Percentiles rank a stretch among this genome's conserved stretches.
These are phyloP conservation scores for Spinus pinus DNA, from an alignment of 2,797 vertebrate genomes.

Conservation along the genomic window DNA sequence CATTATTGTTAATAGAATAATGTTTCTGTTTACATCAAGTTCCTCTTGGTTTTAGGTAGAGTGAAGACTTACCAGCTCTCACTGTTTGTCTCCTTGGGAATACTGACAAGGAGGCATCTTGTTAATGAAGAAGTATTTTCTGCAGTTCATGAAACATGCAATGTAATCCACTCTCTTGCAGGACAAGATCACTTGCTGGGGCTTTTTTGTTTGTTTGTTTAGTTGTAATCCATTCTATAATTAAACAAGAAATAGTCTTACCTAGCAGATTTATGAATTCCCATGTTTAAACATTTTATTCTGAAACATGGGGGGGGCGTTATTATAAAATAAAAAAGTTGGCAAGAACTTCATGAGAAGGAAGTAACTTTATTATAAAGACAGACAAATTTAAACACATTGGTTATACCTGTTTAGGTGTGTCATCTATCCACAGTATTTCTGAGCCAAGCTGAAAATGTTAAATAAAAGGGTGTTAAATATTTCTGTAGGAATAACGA, in stretches of 20 bases:
- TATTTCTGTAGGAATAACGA: neutral
- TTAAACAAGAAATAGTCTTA: neutral
- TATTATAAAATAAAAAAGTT: neutral
- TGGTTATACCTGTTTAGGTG: neutral
- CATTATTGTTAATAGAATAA: neutral
- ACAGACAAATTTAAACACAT: neutral
- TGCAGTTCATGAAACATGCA: neutral
- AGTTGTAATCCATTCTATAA: neutral
- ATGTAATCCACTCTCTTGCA: neutral
- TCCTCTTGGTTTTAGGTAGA: neutral
- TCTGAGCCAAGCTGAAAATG: neutral
- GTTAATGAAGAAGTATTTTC: neutral
- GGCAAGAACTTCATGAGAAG: neutral
- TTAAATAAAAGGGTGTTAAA: neutral
- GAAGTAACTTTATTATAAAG: neutral
- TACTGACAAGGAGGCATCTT: neutral
- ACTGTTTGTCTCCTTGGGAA: neutral
- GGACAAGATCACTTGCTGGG: neutral
- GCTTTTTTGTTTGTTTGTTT: neutral
- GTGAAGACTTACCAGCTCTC: neutral
- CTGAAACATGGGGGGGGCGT: accelerated
- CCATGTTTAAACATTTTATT: neutral
- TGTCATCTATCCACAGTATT: neutral
- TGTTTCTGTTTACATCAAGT: neutral
- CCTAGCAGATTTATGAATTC: neutral